A percentile compares a stretch with the other conserved stretches of the same genome.
Conservation (phyloP, 2,888 invertebrate genomes). For the Anaspis maculata region DNA sequence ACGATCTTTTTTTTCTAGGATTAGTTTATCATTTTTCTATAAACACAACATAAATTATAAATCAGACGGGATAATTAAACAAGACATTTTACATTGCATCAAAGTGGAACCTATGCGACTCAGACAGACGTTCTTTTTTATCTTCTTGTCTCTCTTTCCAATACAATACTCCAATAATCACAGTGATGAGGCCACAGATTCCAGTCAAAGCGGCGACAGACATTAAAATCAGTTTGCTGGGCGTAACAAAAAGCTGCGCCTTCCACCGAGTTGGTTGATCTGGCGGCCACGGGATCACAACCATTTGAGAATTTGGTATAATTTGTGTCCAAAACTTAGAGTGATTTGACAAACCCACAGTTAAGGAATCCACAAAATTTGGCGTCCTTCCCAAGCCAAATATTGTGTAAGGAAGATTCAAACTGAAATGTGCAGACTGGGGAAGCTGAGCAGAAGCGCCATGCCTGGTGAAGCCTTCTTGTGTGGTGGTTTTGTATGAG, state of each 20-base stretch:
- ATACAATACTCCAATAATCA: slow-evolving; percentile 79
- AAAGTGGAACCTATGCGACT: slow-evolving; percentile 77
- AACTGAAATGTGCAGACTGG: slow-evolving; percentile 83
- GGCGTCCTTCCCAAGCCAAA: slow-evolving; percentile 98
- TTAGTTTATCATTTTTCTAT: no score
- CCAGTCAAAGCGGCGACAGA: slow-evolving; percentile 83
- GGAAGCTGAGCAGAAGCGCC: slow-evolving; percentile 83
- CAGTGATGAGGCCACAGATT: slow-evolving; percentile 74
- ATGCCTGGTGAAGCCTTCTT: slow-evolving; percentile 70
- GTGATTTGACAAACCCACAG: slow-evolving; percentile 67
- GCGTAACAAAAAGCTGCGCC: slow-evolving; percentile 88
- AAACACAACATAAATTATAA: slow-evolving; percentile 6
- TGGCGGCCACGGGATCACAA: slow-evolving; percentile 83
- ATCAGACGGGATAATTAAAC: not conserved
- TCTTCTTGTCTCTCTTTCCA: slow-evolving; percentile 85
- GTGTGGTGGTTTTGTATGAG: slow-evolving; percentile 79
- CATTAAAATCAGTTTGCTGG: slow-evolving; percentile 85
- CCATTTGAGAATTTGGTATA: slow-evolving; percentile 96
- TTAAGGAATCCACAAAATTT: slow-evolving; percentile 89
- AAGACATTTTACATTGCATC: slow-evolving; percentile 85
- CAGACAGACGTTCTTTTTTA: slow-evolving; percentile 66
- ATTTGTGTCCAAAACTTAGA: slow-evolving; percentile 79
- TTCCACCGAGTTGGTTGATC: slow-evolving; percentile 74
- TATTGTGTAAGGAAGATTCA: slow-evolving; percentile 91
- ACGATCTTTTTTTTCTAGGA: no score